phyloP scores from a whole-genome alignment of 2,113 vertebrate species.

The Hydrochoerus hydrochaeris region DNA sequence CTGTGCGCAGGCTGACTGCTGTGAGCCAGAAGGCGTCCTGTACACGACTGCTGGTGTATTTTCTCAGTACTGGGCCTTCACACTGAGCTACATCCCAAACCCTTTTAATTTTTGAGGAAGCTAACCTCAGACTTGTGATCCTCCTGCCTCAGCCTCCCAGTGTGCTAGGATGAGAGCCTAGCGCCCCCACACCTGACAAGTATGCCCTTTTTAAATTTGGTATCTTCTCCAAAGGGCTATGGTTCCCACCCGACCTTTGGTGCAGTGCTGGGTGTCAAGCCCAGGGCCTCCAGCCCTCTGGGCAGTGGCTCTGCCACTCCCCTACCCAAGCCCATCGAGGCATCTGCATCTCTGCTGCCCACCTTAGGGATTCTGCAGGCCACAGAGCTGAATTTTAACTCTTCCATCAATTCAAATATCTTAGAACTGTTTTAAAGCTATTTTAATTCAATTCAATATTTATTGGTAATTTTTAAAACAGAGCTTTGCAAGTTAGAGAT shows the following conservation, averaged over 20 bases:
- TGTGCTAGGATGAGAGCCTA: background rate
- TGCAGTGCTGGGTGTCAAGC: too few species aligned
- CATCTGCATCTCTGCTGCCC: too few species aligned
- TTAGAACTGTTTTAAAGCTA: background rate
- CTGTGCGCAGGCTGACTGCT: background rate
- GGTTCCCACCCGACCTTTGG: background rate
- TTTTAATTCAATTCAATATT: background rate
- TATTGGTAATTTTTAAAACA: background rate
- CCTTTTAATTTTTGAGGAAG: background rate
- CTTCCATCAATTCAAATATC: background rate
- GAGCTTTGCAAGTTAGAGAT: background rate
- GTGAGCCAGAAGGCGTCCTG: background rate
- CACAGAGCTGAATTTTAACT: background rate
- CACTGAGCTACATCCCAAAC: background rate
- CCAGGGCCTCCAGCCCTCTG: background rate
- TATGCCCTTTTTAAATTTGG: background rate
- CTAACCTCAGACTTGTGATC: background rate
- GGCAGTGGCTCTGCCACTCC: background rate
- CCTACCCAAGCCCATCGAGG: too few species aligned
- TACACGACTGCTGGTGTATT: rapidly evolving
- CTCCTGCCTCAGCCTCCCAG: background rate
- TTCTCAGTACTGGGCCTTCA: background rate
- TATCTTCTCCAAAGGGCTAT: background rate
- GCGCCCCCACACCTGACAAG: background rate
- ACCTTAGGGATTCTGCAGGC: background rate